phyloP scores from a whole-genome alignment of 2,797 vertebrate species.

The Lepus townsendii region DNA sequence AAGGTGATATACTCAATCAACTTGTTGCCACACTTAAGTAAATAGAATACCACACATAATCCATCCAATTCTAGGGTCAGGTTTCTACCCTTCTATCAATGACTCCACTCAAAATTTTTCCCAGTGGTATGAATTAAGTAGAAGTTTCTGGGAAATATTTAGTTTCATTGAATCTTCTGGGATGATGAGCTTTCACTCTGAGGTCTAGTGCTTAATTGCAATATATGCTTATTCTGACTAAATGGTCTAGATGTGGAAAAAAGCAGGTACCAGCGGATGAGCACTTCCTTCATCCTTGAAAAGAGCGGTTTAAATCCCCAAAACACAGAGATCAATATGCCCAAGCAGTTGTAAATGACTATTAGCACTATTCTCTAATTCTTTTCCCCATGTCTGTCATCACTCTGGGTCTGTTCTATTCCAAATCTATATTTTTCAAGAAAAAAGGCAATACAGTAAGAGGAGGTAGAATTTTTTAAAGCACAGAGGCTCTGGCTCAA shows the following conservation, averaged over 20 bases:
- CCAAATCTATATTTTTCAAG: background rate
- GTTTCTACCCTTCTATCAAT: background rate
- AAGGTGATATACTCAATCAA: background rate
- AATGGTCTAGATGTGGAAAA: background rate
- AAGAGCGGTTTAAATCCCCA: background rate
- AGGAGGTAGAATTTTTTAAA: background rate
- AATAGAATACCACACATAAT: background rate
- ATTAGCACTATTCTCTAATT: background rate
- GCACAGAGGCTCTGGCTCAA: background rate
- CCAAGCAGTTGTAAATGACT: background rate
- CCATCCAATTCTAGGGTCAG: background rate
- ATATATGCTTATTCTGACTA: background rate
- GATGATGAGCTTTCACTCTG: background rate
- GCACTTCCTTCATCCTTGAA: background rate
- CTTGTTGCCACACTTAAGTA: background rate
- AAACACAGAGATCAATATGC: background rate
- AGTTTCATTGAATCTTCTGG: slow-evolving; percentile 13
- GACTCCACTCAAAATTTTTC: background rate
- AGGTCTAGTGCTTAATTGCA: background rate
- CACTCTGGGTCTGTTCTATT: background rate
- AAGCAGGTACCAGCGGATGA: background rate
- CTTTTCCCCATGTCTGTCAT: background rate
- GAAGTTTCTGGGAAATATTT: background rate
- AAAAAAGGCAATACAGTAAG: background rate
- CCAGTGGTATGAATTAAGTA: background rate